Evolutionary conservation across 1,140 invertebrate genomes (phyloP), one percentile per base, ranked within the genome.

Genomic region (Paraescarpia echinospica): DNA sequence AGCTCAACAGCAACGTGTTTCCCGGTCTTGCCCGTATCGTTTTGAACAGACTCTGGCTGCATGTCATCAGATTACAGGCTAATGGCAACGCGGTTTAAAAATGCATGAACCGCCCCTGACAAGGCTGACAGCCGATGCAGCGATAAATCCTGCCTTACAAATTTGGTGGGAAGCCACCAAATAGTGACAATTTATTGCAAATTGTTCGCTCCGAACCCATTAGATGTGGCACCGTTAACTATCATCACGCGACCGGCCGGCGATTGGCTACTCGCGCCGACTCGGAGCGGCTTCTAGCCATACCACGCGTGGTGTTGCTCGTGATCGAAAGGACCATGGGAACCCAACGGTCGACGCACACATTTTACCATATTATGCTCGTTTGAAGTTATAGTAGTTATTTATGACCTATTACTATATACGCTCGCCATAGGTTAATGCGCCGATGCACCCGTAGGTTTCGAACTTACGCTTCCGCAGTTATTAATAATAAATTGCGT

Each of bases 381-480:
- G 59, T 77, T 4, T 1, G 12, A 14, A 22, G 59, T 31, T 27
- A 0, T 77, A 77, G 59, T 77, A 18, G 4, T 31, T 77, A 77
- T 77, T 77, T 77, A 77, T 77, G 59, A 77, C 59, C 59, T 77
- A 77, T 77, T 77, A 77, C 59, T 77, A 27, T 77, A 77, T 77
- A 77, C 59, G 59, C 22, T 77, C 59, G 18, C 59, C 22, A 77
- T 77, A 77, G 59, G 59, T 77, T 77, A 77, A 77, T 77, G 59
- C 59, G 18, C 48, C 1, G 18, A 51, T 51, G 48, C 18, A 51
- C 0, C 48, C 8, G 48, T 51, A 51, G 48, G 48, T 51, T 51
- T 51, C 27, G 59, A 77, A 77, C 59, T 12, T 77, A 77, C 1
- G 59, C 59, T 1, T 77, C 12, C 27, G 2, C 59, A 27, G 59